phyloP scores from a whole-genome alignment of 2,888 invertebrate genomes.

The Blastobasis adustella region DNA sequence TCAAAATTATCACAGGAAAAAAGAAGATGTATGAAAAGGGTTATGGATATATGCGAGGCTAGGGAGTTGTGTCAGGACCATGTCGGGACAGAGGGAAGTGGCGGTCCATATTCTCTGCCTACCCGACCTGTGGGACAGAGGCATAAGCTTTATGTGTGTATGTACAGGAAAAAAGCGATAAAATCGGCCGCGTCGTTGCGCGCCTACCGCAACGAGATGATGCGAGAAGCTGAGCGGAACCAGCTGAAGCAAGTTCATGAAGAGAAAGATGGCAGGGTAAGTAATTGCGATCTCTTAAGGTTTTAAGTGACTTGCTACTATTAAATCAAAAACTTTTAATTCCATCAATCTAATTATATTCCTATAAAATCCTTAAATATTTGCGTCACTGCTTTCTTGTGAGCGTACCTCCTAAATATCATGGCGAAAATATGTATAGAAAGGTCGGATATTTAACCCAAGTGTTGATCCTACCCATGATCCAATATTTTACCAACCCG shows the following conservation, averaged over 20 bases:
- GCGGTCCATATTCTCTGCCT: no score
- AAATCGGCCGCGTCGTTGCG: conserved; percentile 60
- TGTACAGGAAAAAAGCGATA: conserved; percentile 50
- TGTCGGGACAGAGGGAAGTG: no score
- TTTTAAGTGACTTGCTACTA: no score
- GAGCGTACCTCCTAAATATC: background rate
- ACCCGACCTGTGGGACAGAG: no score
- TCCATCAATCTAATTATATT: background rate
- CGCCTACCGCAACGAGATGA: conserved; percentile 55
- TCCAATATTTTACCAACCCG: no score
- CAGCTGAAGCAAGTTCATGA: conserved; percentile 62
- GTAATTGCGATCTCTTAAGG: conserved; percentile 1
- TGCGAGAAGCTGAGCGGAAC: conserved; percentile 61
- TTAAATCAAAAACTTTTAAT: background rate
- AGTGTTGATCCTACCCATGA: no score
- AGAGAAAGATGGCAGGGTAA: conserved; percentile 59
- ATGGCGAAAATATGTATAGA: no score
- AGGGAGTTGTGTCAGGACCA: no score
- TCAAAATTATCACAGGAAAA: conserved; percentile 17
- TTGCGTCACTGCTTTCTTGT: background rate
- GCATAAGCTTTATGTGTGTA: no score
- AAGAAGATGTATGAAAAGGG: no score
- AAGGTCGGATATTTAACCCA: no score
- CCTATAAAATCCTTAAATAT: background rate
- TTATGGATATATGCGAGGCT: no score